Percentiles rank a stretch among this genome's conserved stretches.
phyloP scores from a whole-genome alignment of 1,140 invertebrate species.

The Alviniconcha marisindica region DNA sequence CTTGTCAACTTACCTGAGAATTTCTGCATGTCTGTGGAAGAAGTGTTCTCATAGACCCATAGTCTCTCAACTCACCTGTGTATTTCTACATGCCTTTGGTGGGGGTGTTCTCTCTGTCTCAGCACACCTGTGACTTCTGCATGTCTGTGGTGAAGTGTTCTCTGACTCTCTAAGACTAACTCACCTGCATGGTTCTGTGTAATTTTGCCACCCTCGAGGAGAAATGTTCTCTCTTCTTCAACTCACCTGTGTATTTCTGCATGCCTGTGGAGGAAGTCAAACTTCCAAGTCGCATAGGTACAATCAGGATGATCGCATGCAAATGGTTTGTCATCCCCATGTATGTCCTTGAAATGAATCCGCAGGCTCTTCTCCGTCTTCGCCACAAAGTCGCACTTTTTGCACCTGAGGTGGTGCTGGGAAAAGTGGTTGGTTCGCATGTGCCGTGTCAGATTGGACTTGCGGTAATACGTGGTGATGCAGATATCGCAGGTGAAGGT shows the following conservation, averaged over 20 bases:
- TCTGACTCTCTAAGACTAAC: too few relatives aligned
- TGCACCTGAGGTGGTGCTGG: slow-evolving; percentile 39
- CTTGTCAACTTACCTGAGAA: too few relatives aligned
- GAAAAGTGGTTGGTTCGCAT: slow-evolving; percentile 40
- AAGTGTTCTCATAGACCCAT: too few relatives aligned
- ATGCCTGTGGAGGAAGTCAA: slow-evolving; percentile 57
- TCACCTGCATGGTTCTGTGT: too few relatives aligned
- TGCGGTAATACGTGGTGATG: slow-evolving; percentile 40
- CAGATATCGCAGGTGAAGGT: slow-evolving; percentile 50
- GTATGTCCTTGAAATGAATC: slow-evolving; percentile 48
- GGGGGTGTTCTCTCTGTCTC: too few relatives aligned
- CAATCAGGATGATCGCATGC: slow-evolving; percentile 52
- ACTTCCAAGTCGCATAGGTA: slow-evolving; percentile 48
- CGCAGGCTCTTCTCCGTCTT: slow-evolving; percentile 46
- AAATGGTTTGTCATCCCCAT: slow-evolving; percentile 55
- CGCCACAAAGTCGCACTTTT: slow-evolving; percentile 35
- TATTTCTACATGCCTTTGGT: too few relatives aligned
- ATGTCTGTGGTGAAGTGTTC: too few relatives aligned
- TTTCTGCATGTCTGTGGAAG: too few relatives aligned
- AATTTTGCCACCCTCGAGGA: too few relatives aligned
- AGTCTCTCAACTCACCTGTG: too few relatives aligned
- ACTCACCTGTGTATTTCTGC: slow-evolving; percentile 57
- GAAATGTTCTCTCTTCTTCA: too few relatives aligned
- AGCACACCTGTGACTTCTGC: too few relatives aligned
- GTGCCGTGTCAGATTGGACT: slow-evolving; percentile 51